phyloP scores from a whole-genome alignment of 2,113 vertebrate genomes.

The Ciconia stormi region DNA sequence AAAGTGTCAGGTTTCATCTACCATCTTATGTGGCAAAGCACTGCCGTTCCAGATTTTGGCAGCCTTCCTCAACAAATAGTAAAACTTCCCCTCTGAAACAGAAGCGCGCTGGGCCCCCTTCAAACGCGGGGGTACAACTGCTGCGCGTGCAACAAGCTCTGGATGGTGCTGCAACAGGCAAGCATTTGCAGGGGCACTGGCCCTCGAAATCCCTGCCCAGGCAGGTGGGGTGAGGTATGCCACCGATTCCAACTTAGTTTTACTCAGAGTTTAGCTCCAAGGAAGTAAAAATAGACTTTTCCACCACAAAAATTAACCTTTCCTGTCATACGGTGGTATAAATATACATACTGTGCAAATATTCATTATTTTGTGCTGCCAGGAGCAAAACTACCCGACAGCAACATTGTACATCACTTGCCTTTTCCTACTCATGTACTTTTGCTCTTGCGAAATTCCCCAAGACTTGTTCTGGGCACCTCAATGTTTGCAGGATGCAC shows the following conservation, averaged over 20 bases:
- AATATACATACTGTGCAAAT: background rate
- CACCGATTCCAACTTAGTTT: background rate
- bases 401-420: background rate
- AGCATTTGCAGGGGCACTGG: background rate
- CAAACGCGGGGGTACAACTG: background rate
- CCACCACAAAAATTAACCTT: background rate
- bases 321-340: background rate
- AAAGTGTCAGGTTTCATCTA: background rate
- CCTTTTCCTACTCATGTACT: background rate
- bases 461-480: background rate
- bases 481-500: background rate
- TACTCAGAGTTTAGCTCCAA: background rate
- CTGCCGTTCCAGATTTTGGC: background rate
- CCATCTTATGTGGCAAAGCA: background rate
- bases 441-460: background rate
- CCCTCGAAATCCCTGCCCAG: accelerated
- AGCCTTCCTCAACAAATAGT: background rate
- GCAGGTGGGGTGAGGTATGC: background rate
- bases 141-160: background rate
- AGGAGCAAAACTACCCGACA: background rate
- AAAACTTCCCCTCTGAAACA: background rate
- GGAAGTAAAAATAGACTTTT: background rate
- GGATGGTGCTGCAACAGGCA: background rate
- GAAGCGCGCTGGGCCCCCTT: accelerated
- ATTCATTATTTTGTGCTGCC: background rate